A percentile compares a stretch with the other conserved stretches of the same genome.
Conservation (phyloP, 2,797 vertebrate genomes). For the Tenualosa ilisha region DNA sequence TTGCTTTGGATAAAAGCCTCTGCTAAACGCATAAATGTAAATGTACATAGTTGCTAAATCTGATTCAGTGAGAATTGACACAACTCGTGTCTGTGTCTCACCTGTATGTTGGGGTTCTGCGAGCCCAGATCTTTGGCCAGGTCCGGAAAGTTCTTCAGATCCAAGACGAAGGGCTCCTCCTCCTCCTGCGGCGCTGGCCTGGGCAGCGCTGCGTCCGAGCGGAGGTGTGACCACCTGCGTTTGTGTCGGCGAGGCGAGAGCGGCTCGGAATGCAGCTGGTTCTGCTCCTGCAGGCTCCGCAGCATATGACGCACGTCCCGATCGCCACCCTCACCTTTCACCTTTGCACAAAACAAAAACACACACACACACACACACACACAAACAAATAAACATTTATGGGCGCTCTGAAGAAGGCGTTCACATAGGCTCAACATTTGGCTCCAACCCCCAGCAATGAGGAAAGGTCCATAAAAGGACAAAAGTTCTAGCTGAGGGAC, state of each 20-base stretch:
- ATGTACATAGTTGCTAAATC: too few species aligned
- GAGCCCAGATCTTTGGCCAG: conserved; percentile 79
- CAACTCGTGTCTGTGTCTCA: conserved; percentile 48
- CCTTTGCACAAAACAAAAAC: conserved; percentile 55
- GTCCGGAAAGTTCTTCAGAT: conserved; percentile 82
- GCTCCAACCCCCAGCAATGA: neutral
- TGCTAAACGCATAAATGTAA: too few species aligned
- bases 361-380: too few species aligned
- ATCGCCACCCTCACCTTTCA: conserved; percentile 46
- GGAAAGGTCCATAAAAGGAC: conserved; percentile 18
- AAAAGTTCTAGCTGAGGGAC: neutral
- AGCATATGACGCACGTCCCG: conserved; percentile 50
- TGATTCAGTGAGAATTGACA: too few species aligned
- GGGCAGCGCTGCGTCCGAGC: conserved; percentile 53
- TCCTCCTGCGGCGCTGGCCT: conserved; percentile 54
- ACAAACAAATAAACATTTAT: conserved; percentile 23
- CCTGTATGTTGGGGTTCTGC: conserved; percentile 88
- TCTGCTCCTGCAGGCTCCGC: conserved; percentile 53
- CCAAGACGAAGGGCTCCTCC: conserved; percentile 74
- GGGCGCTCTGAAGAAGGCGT: neutral
- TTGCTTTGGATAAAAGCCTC: too few species aligned
- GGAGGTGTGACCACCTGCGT: conserved; percentile 61
- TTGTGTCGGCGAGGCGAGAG: conserved; percentile 43
- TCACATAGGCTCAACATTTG: neutral
- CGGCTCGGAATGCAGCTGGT: conserved; percentile 62